Percentiles rank a stretch among this genome's conserved stretches.
Conservation (phyloP, 2,113 vertebrate species). For the Solea senegalensis region DNA sequence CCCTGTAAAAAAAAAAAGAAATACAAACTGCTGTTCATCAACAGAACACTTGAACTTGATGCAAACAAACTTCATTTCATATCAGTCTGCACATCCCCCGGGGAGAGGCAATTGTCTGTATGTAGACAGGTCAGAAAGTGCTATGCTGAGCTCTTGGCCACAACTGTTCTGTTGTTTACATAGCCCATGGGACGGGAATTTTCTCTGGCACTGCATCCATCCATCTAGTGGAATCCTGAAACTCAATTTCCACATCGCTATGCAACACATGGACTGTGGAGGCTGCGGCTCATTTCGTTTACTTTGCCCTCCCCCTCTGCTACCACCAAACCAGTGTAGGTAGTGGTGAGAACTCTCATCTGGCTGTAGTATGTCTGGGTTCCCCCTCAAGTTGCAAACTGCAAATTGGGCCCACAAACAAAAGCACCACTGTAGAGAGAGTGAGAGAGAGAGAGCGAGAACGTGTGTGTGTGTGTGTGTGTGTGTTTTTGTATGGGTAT, state of each 20-base stretch:
- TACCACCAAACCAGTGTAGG: constrained; percentile 32
- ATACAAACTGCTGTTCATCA: constrained; percentile 10
- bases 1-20: constrained; percentile 76
- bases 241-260: constrained; percentile 56
- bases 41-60: neutral
- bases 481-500: neutral
- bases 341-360: constrained; percentile 35
- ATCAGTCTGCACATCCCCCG: constrained; percentile 34
- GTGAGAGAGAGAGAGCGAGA: no score
- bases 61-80: constrained; percentile 38
- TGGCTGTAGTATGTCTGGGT: constrained; percentile 52
- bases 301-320: constrained; percentile 34
- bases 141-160: constrained; percentile 16
- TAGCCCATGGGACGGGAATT: constrained; percentile 56
- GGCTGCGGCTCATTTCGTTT: constrained; percentile 57
- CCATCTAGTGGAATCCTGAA: constrained; percentile 59
- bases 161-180: constrained; percentile 56
- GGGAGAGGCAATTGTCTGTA: constrained; percentile 47
- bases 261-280: constrained; percentile 36
- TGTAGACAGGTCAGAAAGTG: constrained; percentile 58
- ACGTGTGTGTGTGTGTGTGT: no score
- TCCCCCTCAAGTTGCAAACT: constrained; percentile 38
- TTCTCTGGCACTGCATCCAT: constrained; percentile 55
- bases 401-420: constrained; percentile 40
- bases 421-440: constrained; percentile 46